Percentiles rank a stretch among this genome's conserved stretches.
These are phyloP conservation scores for Chironomus tentans DNA, from an alignment of 2,888 invertebrate species.

Conservation along the genomic window DNA sequence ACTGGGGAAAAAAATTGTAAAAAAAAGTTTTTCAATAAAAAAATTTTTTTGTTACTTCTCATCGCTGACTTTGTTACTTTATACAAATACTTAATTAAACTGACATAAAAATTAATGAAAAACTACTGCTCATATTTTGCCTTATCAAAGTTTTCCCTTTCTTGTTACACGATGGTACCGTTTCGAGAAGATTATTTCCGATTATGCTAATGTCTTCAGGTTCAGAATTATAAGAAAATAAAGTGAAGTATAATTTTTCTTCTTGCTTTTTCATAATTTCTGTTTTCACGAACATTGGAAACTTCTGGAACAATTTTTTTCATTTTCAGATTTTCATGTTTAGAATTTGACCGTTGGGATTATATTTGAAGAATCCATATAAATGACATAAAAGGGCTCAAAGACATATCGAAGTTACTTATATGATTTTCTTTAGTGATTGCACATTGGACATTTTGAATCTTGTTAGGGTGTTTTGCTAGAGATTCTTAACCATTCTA, in stretches of 20 bases:
- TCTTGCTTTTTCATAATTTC: neutral
- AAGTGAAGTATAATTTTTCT: neutral
- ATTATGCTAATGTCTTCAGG: slow-evolving; percentile 17
- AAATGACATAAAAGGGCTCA: no score
- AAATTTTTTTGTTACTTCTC: no score
- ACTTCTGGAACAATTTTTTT: no score
- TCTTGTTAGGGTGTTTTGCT: no score
- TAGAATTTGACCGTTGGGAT: neutral
- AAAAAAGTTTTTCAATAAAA: neutral
- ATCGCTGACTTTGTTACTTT: neutral
- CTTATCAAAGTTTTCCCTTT: slow-evolving; percentile 9
- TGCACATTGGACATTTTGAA: no score
- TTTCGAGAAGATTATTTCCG: slow-evolving; percentile 4
- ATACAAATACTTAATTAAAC: slow-evolving; percentile 11
- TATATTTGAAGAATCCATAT: no score
- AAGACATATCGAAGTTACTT: no score
- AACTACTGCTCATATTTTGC: neutral
- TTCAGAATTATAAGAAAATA: neutral
- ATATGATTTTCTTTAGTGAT: no score
- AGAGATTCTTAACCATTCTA: no score
- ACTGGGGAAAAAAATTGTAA: neutral
- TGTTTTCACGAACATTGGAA: neutral
- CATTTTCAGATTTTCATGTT: neutral
- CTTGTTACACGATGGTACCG: slow-evolving; percentile 25
- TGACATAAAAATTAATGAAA: slow-evolving; percentile 20